These are phyloP conservation scores for Lacanobia wlatinum DNA, from an alignment of 2,888 invertebrate species.

Conservation along the genomic window DNA sequence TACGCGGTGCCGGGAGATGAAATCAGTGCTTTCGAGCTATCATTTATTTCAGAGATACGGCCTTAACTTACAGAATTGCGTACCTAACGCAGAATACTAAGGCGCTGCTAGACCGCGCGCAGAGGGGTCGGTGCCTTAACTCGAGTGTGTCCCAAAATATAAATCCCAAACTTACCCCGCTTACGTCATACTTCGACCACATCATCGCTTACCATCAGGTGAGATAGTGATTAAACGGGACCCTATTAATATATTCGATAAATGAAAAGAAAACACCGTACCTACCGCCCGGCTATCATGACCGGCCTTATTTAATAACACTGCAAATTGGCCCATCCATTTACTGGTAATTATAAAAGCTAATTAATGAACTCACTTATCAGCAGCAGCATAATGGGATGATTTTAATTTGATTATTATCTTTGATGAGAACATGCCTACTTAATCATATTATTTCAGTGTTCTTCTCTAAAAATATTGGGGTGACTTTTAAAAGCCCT, in stretches of 20 bases:
- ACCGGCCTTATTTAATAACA: not conserved
- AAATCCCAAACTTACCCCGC: not conserved
- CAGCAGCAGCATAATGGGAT: conserved; percentile 17
- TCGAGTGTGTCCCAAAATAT: not conserved
- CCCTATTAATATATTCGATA: not conserved
- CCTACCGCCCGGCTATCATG: not conserved
- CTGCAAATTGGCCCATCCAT: conserved; percentile 16
- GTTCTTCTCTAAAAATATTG: too few species aligned
- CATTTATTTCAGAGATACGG: too few species aligned
- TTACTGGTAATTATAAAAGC: conserved; percentile 33
- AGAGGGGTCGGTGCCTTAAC: too few species aligned
- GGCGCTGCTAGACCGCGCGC: too few species aligned
- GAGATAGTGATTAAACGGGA: too few species aligned
- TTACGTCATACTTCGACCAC: not conserved
- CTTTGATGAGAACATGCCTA: not conserved
- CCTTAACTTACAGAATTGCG: too few species aligned
- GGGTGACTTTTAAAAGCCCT: too few species aligned
- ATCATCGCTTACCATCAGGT: too few species aligned
- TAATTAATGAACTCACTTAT: conserved; percentile 38
- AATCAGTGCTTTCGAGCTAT: too few species aligned
- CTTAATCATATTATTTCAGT: not conserved
- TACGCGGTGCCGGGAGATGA: too few species aligned
- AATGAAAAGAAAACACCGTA: conserved; percentile 13
- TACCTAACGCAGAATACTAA: too few species aligned
- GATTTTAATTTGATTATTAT: conserved; percentile 21